These are phyloP conservation scores for Torymus auratus DNA, from an alignment of 2,888 invertebrate species.

Conservation along the genomic window DNA sequence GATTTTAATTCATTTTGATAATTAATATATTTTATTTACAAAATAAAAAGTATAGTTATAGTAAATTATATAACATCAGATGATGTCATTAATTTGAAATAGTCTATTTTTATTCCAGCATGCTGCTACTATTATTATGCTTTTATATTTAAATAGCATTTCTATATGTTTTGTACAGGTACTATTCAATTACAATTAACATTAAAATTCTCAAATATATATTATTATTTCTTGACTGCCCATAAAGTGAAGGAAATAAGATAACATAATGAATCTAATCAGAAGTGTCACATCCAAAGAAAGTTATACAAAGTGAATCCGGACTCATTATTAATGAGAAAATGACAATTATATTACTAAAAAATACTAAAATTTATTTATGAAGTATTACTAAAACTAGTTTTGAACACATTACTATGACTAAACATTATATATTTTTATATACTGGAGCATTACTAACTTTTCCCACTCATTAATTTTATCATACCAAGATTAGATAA, in stretches of 20 bases:
- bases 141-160: slow-evolving; percentile 8
- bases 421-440: background rate
- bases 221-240: background rate
- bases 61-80: slow-evolving; percentile 41
- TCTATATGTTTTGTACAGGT: background rate
- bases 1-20: background rate
- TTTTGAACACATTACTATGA: background rate
- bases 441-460: background rate
- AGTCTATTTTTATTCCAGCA: slow-evolving; percentile 27
- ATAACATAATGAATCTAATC: slow-evolving; percentile 40
- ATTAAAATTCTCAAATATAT: slow-evolving; percentile 3
- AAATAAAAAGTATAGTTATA: slow-evolving; percentile 7
- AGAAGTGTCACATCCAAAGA: slow-evolving; percentile 27
- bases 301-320: slow-evolving; percentile 36
- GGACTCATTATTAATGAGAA: slow-evolving; percentile 32
- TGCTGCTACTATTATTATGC: slow-evolving; percentile 6
- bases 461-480: background rate
- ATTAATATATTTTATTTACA: background rate
- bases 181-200: background rate
- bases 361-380: slow-evolving; percentile 10
- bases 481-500: slow-evolving; percentile 40
- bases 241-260: slow-evolving; percentile 28
- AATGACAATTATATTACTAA: slow-evolving; percentile 22
- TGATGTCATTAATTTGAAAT: slow-evolving; percentile 35
- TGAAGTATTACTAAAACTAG: slow-evolving; percentile 11